phyloP scores from a whole-genome alignment of 1,140 invertebrate species.

The Phenacoccus solenopsis region DNA sequence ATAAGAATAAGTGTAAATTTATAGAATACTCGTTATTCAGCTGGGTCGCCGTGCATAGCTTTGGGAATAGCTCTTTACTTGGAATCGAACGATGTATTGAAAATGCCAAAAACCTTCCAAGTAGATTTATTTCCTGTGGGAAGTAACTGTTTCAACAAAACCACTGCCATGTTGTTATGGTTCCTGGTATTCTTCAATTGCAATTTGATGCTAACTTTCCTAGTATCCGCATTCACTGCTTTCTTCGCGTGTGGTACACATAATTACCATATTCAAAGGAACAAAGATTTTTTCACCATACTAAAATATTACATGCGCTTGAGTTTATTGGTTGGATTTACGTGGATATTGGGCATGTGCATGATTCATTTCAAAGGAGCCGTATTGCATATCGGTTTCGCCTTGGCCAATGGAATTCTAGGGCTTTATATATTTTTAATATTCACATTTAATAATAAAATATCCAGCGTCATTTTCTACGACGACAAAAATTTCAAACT shows the following conservation, averaged over 20 bases:
- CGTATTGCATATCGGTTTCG: constrained; percentile 39
- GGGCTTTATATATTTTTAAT: constrained; percentile 45
- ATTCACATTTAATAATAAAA: constrained; percentile 40
- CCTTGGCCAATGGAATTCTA: constrained; percentile 42
- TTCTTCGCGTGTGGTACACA: constrained; percentile 37
- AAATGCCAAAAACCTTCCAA: constrained; percentile 30
- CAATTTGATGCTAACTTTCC: constrained; percentile 38
- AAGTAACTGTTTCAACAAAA: constrained; percentile 38
- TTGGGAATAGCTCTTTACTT: constrained; percentile 36
- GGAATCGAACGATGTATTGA: constrained; percentile 32
- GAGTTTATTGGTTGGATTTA: constrained; percentile 40
- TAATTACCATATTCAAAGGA: constrained; percentile 33
- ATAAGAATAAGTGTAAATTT: constrained; percentile 34
- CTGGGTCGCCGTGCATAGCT: constrained; percentile 40
- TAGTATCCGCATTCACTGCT: constrained; percentile 39
- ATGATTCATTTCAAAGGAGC: constrained; percentile 36
- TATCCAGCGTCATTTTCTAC: constrained; percentile 28
- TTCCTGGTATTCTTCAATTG: constrained; percentile 39
- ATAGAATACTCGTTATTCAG: constrained; percentile 40
- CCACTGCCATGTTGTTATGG: constrained; percentile 38
- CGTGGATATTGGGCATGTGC: constrained; percentile 41
- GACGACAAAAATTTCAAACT: constrained; percentile 17
- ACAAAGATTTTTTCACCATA: constrained; percentile 31
- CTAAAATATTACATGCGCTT: constrained; percentile 45
- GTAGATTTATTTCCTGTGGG: constrained; percentile 36